Percentiles rank a stretch among this genome's conserved stretches.
phyloP scores from a whole-genome alignment of 2,113 vertebrate species.

The Okapia johnstoni region DNA sequence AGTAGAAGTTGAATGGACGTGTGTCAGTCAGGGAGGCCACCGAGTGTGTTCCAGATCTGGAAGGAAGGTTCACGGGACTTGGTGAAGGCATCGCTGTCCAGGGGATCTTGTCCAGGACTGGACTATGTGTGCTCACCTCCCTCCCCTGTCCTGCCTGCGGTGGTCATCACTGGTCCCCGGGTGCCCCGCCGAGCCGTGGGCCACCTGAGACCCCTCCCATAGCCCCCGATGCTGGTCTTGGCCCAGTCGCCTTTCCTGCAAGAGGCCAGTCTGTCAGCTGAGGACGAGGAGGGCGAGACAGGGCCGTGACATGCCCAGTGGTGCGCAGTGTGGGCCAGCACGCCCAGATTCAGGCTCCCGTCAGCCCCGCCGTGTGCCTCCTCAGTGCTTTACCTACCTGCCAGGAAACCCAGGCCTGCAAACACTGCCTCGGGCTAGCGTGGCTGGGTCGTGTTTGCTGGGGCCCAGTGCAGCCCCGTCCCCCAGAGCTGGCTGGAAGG shows the following conservation, averaged over 20 bases:
- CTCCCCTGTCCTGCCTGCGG: neutral
- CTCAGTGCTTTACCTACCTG: neutral
- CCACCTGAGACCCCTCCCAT: neutral
- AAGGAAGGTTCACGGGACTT: neutral
- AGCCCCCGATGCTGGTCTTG: neutral
- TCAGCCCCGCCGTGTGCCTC: neutral
- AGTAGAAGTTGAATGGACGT: neutral
- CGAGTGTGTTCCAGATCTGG: neutral
- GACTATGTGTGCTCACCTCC: rapidly evolving
- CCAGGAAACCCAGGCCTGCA: neutral
- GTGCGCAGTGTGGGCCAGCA: rapidly evolving
- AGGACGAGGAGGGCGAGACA: neutral
- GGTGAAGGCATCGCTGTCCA: neutral
- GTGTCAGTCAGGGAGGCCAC: neutral
- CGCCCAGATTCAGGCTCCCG: neutral
- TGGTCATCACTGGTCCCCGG: neutral
- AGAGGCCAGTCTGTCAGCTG: neutral
- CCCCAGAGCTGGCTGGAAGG: rapidly evolving
- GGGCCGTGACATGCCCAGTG: neutral
- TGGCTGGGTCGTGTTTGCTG: neutral
- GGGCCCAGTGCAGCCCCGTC: neutral
- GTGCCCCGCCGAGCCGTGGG: neutral
- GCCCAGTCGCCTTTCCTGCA: neutral
- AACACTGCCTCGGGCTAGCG: rapidly evolving
- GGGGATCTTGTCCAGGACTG: neutral